Evolutionary conservation across 2,797 vertebrate species (phyloP), one percentile per base, ranked within the genome.

Genomic region (Coregonus ussuriensis): DNA sequence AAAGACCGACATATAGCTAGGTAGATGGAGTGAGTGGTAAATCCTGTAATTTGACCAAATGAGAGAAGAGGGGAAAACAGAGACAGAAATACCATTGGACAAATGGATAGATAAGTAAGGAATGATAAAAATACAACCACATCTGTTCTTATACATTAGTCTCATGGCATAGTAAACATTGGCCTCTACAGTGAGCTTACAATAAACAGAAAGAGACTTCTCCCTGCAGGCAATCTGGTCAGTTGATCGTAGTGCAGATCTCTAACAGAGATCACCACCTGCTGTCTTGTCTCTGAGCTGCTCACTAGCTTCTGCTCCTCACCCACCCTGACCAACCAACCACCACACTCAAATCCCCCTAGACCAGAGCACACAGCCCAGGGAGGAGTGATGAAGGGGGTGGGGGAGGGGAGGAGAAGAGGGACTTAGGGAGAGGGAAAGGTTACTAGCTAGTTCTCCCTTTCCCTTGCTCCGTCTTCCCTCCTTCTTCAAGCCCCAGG

Each of bases 241-340:
- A 74, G 62, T 74, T 75, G 73, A 71, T 72, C 35, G 25, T 21
- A 65, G 53, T 66, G 47, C 56, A 72, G 79, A 80, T 79, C 67
- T 77, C 78, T 77, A 76, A 76, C 74, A 74, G 84, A 80, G 75
- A 77, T 75, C 37, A 77, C 79, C 84, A 82, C 78, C 74, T 84
- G 79, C 74, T 66, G 68, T 74, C 77, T 75, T 73, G 63, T 84
- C 80, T 84, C 69, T 76, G 35, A 4, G 35, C 53, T 31, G 25
- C 33, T 0, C 51, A 15, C 15, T 76, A 37, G 52, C 70, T 41
- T 69, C 62, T 16, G 47, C 72, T 63, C 72, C 54, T 51, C 71
- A 35, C 3, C 37, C 11, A 47, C 18, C 41, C n/a, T n/a, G 54
- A 72, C 77, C 51, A 31, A 51, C 67, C 76, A 35, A 77, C 79